phyloP scores from a whole-genome alignment of 2,797 vertebrate genomes.

The Carcharodon carcharias region DNA sequence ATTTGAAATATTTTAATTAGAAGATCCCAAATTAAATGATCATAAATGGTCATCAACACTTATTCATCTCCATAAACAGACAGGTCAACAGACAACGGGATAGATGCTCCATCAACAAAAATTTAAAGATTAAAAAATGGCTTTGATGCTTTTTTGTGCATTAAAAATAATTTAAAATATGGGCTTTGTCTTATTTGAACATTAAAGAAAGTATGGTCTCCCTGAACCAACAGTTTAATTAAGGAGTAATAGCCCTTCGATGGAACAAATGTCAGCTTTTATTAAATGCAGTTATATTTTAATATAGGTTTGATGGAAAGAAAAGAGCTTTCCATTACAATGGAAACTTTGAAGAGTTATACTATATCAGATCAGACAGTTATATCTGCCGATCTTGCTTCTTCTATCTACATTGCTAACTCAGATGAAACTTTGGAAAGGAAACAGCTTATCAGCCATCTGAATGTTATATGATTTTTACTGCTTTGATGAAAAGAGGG shows the following conservation, averaged over 20 bases:
- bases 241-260: conserved; percentile 72
- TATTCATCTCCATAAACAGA: conserved; percentile 27
- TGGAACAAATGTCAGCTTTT: conserved; percentile 74
- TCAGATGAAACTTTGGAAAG: background rate
- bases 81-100: background rate
- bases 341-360: conserved; percentile 8
- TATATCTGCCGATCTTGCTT: background rate
- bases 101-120: background rate
- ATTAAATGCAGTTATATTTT: conserved; percentile 72
- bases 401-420: background rate
- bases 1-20: conserved; percentile 32
- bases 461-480: conserved; percentile 10
- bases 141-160: background rate
- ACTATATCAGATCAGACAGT: background rate
- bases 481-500: background rate
- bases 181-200: background rate
- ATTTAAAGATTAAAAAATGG: conserved; percentile 21
- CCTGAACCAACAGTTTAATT: conserved; percentile 71
- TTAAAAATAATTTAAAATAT: background rate
- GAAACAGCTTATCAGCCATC: background rate
- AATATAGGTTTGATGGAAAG: conserved; percentile 43
- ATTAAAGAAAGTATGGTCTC: conserved; percentile 1
- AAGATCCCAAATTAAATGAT: conserved; percentile 20
- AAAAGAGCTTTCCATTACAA: background rate
- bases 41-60: conserved; percentile 3